These are phyloP conservation scores for Mormyrus lacerda DNA, from an alignment of 2,113 vertebrate species.

Conservation along the genomic window DNA sequence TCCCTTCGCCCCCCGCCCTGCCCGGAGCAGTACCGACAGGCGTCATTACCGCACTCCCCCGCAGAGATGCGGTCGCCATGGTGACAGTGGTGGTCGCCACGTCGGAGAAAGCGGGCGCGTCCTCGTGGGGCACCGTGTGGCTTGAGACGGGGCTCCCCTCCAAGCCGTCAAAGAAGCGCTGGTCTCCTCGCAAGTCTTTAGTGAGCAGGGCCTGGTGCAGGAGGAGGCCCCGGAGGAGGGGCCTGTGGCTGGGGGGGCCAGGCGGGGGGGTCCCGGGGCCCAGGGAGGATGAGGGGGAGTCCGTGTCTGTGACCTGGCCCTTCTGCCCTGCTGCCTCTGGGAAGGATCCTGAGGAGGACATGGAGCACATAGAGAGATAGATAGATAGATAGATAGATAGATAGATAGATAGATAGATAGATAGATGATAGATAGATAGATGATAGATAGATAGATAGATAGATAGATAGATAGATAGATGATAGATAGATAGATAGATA, in stretches of 20 bases:
- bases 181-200: slow-evolving; percentile 66
- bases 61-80: slow-evolving; percentile 47
- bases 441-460: too few relatives aligned
- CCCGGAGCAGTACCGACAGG: neutral
- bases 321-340: neutral
- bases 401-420: too few relatives aligned
- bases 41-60: slow-evolving; percentile 17
- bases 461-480: too few relatives aligned
- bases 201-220: slow-evolving; percentile 68
- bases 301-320: slow-evolving; percentile 27
- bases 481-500: too few relatives aligned
- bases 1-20: slow-evolving; percentile 21
- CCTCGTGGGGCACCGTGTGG: slow-evolving; percentile 58
- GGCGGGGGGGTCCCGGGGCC: slow-evolving; percentile 70
- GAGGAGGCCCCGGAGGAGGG: slow-evolving; percentile 70
- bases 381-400: neutral
- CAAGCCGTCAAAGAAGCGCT: slow-evolving; percentile 56
- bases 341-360: neutral
- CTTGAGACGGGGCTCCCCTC: slow-evolving; percentile 39
- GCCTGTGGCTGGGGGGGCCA: slow-evolving; percentile 76
- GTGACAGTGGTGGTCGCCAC: slow-evolving; percentile 54
- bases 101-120: slow-evolving; percentile 63
- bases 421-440: too few relatives aligned
- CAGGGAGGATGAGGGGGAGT: slow-evolving; percentile 58
- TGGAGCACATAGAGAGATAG: neutral